Base-by-base conservation (phyloP, 2,797 vertebrate species). In the Acropternis orthonyx region DNA sequence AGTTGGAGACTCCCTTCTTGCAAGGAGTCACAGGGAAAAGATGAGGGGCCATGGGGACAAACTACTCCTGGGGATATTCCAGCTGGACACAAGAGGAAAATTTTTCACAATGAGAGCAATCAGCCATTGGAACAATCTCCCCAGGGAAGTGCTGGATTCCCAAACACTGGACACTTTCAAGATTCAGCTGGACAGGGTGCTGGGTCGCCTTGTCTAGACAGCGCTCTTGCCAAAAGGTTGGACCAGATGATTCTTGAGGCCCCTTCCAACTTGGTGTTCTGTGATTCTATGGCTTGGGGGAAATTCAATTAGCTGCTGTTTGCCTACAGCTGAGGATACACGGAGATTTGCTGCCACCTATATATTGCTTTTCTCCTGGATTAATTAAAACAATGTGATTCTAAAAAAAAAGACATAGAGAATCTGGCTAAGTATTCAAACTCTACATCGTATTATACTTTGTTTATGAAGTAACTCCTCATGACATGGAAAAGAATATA, bases 341-440 rank as follows among this genome's bases (percentile, higher is more conserved):
- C 13, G 46, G 69, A 41, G 62, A 48, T 89, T 86, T 97, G 88
- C 92, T 95, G 97, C 96, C 97, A 96, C 88, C 96, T 98, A 77
- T 22, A 54, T 88, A 44, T 32, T 76, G 34, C 10, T 51, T 30
- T 87, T 36, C 62, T 18, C 43, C 11, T 55, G 34, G 18, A 39
- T 73, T 56, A 20, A 69, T 19, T 54, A 46, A 61, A 88, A 68
- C 4, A 72, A 66, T 46, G 36, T 30, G 59, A 51, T 54, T 28
- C 9, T n/a, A 7, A 63, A 46, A 71, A 20, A 34, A 54, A 58
- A 41, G 24, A 19, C 21, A 51, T 30, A 5, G 4, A 66, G 30
- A 37, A 39, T 14, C 46, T 22, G 6, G 17, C 21, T 22, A 12
- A 11, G 9, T 30, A 14, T 44, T 23, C 7, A 65, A 75, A 41